Percentiles rank a stretch among this genome's conserved stretches.
phyloP scores from a whole-genome alignment of 2,113 vertebrate genomes.

The Tringa solitaria region DNA sequence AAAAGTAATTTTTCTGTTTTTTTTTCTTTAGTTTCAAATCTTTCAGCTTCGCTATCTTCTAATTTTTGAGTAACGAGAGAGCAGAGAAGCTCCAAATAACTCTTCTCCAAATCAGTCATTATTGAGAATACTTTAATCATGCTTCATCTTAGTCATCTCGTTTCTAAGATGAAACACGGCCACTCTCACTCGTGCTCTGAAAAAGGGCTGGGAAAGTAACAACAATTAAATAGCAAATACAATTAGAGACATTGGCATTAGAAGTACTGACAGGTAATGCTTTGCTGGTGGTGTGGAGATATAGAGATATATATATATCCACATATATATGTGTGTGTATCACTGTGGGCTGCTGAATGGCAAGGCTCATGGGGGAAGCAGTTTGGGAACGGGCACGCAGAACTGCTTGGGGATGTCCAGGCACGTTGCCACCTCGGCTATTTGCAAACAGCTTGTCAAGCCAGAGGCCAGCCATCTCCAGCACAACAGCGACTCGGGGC shows the following conservation, averaged over 20 bases:
- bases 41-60: neutral
- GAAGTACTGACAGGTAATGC: neutral
- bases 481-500: neutral
- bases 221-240: neutral
- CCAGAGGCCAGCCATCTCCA: neutral
- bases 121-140: neutral
- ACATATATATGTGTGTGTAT: no score
- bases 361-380: neutral
- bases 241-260: neutral
- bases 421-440: neutral
- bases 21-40: neutral
- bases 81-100: conserved; percentile 8
- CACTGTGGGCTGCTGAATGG: neutral
- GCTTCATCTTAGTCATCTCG: neutral
- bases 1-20: neutral
- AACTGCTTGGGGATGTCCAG: neutral
- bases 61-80: neutral
- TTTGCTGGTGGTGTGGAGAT: neutral
- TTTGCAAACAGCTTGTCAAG: neutral
- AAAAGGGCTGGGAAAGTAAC: neutral
- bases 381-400: neutral
- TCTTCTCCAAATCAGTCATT: neutral
- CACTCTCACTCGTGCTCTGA: neutral
- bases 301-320: no score
- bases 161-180: neutral